Conservation (phyloP, 2,888 invertebrate species). For the Platynereis dumerilii region DNA sequence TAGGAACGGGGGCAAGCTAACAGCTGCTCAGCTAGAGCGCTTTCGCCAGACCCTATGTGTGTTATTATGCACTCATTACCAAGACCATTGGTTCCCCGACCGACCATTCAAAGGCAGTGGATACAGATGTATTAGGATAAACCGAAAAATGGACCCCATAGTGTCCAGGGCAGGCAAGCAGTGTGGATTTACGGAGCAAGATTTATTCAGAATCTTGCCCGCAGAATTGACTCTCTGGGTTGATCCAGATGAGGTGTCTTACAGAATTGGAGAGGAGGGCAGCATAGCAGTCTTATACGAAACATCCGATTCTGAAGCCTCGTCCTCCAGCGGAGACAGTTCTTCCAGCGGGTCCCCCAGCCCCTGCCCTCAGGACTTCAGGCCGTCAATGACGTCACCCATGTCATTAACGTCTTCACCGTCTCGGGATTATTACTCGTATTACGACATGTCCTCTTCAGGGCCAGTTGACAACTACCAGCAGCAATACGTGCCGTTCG, state of each 20-base stretch:
- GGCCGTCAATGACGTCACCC: no score
- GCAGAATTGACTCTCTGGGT: conserved; percentile 80
- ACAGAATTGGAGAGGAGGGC: conserved; percentile 73
- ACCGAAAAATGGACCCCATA: conserved; percentile 75
- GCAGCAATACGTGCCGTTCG: no score
- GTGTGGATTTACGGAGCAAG: conserved; percentile 70
- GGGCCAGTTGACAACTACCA: no score
- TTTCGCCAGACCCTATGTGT: conserved; percentile 31
- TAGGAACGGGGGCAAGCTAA: conserved; percentile 7
- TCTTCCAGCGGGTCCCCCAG: no score
- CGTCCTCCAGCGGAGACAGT: no score
- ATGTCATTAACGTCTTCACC: no score
- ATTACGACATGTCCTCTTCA: no score
- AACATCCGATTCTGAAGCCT: not conserved
- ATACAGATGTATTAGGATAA: conserved; percentile 75
- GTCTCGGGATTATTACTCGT: no score
- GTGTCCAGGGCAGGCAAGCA: conserved; percentile 72
- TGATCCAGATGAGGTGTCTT: conserved; percentile 76
- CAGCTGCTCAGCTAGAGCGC: conserved; percentile 21
- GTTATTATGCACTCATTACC: conserved; percentile 64
- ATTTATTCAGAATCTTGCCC: conserved; percentile 71
- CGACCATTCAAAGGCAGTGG: conserved; percentile 76
- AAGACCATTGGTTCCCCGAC: conserved; percentile 79
- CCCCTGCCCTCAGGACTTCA: no score
- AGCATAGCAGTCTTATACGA: conserved; percentile 69